Base-by-base conservation (phyloP, 2,797 vertebrate genomes). In the Caiman crocodilus region DNA sequence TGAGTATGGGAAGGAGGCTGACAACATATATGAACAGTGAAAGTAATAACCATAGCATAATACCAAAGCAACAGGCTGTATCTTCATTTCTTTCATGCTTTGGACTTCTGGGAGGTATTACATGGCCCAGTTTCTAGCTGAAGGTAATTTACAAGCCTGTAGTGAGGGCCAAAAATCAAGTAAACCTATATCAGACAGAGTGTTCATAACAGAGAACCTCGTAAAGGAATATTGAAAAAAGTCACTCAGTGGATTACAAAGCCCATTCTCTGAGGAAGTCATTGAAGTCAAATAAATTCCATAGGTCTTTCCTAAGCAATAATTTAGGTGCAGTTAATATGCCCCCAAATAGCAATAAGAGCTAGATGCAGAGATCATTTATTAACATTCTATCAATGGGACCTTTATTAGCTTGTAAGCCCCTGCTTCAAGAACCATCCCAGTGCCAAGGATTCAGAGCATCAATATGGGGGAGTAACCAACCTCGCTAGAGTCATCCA, bases 271-370 rank as follows among this genome's bases (percentile, higher is more conserved):
- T 75, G 85, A 97, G 95, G 94, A 94, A 77, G 78, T 90, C 92
- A 96, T 80, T 94, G 96, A 96, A 96, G 90, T 96, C 83, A 96
- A 96, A 97, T 96, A 96, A 94, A 97, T 93, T 94, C 96, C 85
- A 78, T 82, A 88, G 89, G 93, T 85, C 90, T 97, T 97, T 96
- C 94, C 96, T 93, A 96, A 65, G 94, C 76, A 95, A 96, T 96
- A 96, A 96, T 96, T 97, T 96, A 96, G 87, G 89, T 93, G 87
- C 88, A 94, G 90, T 95, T 96, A 97, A 97, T 94, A 93, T 89
- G 88, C 90, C 97, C 96, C 95, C 95, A 90, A 95, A 96, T 90
- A 95, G 91, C 91, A 96, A 65, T 97, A 96, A 95, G 56, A 94
- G 79, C 83, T 91, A 73, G 85, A 96, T 95, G 92, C 71, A 94